Conservation (phyloP, 2,888 invertebrate species). For the Antheraea yamamai region DNA sequence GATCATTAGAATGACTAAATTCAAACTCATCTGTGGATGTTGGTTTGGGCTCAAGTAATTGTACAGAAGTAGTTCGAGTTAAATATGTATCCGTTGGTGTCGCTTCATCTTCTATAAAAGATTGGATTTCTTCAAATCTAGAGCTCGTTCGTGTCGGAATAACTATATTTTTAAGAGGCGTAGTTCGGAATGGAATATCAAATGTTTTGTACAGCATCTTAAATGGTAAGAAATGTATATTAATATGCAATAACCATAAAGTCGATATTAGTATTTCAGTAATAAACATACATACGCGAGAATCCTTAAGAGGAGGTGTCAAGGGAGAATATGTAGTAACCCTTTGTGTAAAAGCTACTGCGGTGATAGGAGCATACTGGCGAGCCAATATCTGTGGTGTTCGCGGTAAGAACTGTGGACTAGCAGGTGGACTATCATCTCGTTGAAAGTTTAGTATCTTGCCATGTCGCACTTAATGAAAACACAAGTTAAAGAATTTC, state of each 20-base stretch:
- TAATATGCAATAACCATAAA: background rate
- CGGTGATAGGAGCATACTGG: constrained; percentile 67
- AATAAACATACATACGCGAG: constrained; percentile 43
- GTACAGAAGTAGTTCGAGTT: constrained; percentile 31
- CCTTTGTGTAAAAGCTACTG: constrained; percentile 59
- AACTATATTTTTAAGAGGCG: constrained; percentile 32
- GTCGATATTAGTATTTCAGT: background rate
- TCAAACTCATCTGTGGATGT: constrained; percentile 30
- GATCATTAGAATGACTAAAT: constrained; percentile 30
- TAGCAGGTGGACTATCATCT: constrained; percentile 68
- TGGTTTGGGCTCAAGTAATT: constrained; percentile 30
- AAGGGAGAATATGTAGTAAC: constrained; percentile 43
- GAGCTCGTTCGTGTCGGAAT: constrained; percentile 46
- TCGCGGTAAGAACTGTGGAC: constrained; percentile 60
- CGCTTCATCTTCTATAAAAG: constrained; percentile 35
- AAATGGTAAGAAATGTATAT: constrained; percentile 18
- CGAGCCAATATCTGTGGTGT: constrained; percentile 41
- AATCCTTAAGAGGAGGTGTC: constrained; percentile 44
- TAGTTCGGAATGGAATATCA: constrained; percentile 43
- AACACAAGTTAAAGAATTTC: constrained; percentile 20
- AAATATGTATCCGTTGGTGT: constrained; percentile 29
- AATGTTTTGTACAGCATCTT: constrained; percentile 30
- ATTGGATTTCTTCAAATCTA: constrained; percentile 34
- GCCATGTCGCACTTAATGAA: background rate
- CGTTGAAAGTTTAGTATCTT: constrained; percentile 43